Conservation (phyloP, 2,797 vertebrate species). For the Cephalopachus bancanus region DNA sequence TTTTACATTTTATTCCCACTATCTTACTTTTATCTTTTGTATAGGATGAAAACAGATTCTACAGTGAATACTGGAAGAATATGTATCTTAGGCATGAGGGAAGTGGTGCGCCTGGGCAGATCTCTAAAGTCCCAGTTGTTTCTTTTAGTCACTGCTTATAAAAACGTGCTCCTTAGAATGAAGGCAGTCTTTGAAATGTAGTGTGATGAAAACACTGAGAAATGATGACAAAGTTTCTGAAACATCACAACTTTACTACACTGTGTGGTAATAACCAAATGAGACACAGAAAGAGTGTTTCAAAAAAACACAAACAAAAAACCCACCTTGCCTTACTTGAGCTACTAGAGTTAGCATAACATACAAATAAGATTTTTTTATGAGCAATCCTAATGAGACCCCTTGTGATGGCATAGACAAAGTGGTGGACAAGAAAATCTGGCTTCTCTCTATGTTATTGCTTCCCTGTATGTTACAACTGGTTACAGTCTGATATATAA, state of each 20-base stretch:
- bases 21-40: not conserved
- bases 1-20: slow-evolving; percentile 30
- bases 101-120: slow-evolving; percentile 23
- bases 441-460: not conserved
- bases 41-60: slow-evolving; percentile 19
- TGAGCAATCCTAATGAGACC: slow-evolving; percentile 2
- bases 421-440: not conserved
- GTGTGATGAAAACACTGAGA: slow-evolving; percentile 46
- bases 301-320: not conserved
- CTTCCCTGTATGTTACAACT: not conserved
- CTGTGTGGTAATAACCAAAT: not conserved
- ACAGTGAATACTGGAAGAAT: not conserved
- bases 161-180: slow-evolving; percentile 46
- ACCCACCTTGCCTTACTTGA: not conserved
- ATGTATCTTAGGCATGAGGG: not conserved
- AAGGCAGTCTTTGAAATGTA: slow-evolving; percentile 63
- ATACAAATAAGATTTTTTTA: not conserved
- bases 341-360: not conserved
- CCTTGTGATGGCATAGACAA: not conserved
- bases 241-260: slow-evolving; percentile 24
- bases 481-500: not conserved
- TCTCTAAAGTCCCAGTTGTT: not conserved
- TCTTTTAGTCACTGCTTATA: slow-evolving; percentile 47
- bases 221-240: slow-evolving; percentile 59
- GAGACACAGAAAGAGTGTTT: slow-evolving; percentile 1